These are phyloP conservation scores for Oryzias sinensis DNA, from an alignment of 2,797 vertebrate genomes.

Conservation along the genomic window DNA sequence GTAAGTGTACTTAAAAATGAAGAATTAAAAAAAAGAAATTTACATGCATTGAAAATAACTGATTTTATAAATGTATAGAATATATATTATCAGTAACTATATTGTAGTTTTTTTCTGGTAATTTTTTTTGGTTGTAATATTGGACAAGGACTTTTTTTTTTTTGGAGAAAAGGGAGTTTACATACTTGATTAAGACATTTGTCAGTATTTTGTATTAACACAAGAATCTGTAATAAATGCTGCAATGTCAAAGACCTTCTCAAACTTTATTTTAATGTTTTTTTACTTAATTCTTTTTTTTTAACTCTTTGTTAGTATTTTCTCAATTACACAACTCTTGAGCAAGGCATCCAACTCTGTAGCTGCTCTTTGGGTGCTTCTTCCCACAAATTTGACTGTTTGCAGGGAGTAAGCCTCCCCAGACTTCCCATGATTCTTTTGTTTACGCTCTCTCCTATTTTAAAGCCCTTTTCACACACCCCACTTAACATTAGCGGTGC, in stretches of 20 bases:
- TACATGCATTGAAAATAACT: constrained; percentile 63
- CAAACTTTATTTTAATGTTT: constrained; percentile 9
- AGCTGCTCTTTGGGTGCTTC: too few relatives aligned
- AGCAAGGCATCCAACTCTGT: too few relatives aligned
- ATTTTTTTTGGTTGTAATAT: constrained; percentile 37
- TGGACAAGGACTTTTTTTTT: constrained; percentile 50
- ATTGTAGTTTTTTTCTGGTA: constrained; percentile 42
- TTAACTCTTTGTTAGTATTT: too few relatives aligned
- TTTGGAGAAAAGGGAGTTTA: constrained; percentile 69
- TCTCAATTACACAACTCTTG: too few relatives aligned
- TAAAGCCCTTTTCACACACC: too few relatives aligned
- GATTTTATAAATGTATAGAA: constrained; percentile 75
- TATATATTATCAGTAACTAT: constrained; percentile 59
- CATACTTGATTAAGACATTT: constrained; percentile 48
- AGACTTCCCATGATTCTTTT: too few relatives aligned
- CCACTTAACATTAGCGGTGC: too few relatives aligned
- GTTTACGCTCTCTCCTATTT: too few relatives aligned
- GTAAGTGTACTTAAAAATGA: constrained; percentile 79
- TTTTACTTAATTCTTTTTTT: constrained; percentile 12
- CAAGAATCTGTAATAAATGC: constrained; percentile 63
- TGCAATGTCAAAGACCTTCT: constrained; percentile 53
- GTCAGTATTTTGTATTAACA: constrained; percentile 71
- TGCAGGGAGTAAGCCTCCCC: too few relatives aligned
- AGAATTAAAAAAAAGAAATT: constrained; percentile 67
- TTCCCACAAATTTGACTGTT: too few relatives aligned